Evolutionary conservation across 2,888 invertebrate genomes (phyloP), one percentile per base, ranked within the genome.

Genomic region (Torymus auratus): DNA sequence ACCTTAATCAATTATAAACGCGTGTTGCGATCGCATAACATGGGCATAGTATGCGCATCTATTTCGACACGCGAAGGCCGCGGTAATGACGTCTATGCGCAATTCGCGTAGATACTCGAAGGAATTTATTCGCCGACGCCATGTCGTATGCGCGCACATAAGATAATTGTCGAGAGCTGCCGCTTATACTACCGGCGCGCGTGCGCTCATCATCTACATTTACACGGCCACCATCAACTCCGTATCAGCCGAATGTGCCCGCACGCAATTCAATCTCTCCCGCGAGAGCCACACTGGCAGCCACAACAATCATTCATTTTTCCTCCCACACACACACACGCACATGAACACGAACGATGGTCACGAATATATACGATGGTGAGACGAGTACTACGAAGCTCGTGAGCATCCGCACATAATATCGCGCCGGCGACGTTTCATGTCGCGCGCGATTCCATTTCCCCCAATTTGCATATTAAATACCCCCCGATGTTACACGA

Each of bases 401-500:
- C 41, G 41, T 41, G 41, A 41, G 41, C 7, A 41, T 41, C 60
- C 72, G 64, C 62, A 73, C 64, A 85, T 87, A 88, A 88, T 88
- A 88, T 86, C 87, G 85, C 84, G 83, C 83, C 10, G 84, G 84
- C 84, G 83, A 41, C 83, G 85, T 85, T 85, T 84, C 78, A 80
- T 85, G 84, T 85, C 84, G 84, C 85, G 84, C 85, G 86, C 87
- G 87, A 89, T 89, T 86, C 87, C 87, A 87, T 89, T 89, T 88
- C 87, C 85, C 73, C 86, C 87, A 89, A 88, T 89, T 89, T 89
- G 87, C 89, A 89, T 89, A 88, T 87, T 89, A 89, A 88, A 88
- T 88, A 87, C 86, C 83, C 62, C 62, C 82, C 74, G 81, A 67
- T 58, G 73, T 79, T 74, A 79, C 73, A 69, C 62, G 79, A 72